phyloP scores from a whole-genome alignment of 2,888 invertebrate species.

The Heliconius ismenius region DNA sequence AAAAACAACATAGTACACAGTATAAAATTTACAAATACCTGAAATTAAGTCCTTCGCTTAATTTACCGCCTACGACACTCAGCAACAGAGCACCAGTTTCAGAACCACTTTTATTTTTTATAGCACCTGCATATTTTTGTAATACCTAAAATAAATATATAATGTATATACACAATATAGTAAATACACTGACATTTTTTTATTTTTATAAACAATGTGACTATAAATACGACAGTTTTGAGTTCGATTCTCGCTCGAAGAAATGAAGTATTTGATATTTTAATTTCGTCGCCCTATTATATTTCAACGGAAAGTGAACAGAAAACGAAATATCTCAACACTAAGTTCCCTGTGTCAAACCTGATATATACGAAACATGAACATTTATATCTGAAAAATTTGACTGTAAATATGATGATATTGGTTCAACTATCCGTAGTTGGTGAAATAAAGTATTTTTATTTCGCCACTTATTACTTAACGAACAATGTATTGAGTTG shows the following conservation, averaged over 20 bases:
- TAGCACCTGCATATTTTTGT: slow-evolving; percentile 65
- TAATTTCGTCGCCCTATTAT: background rate
- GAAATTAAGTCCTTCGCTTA: slow-evolving; percentile 99
- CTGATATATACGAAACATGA: background rate
- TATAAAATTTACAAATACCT: slow-evolving; percentile 56
- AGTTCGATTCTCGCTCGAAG: background rate
- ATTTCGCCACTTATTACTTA: too few species aligned
- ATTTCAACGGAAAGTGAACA: background rate
- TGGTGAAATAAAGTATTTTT: too few species aligned
- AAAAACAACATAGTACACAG: background rate
- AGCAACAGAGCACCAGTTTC: slow-evolving; percentile 90
- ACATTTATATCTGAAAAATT: background rate
- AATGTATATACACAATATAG: background rate
- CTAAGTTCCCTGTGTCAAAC: background rate
- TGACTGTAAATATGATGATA: background rate
- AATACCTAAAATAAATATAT: slow-evolving; percentile 58
- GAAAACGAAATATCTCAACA: background rate
- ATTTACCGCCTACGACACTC: slow-evolving; percentile 98
- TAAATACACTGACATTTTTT: too few species aligned
- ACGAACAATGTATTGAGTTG: too few species aligned
- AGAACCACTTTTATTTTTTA: slow-evolving; percentile 58
- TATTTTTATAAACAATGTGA: background rate
- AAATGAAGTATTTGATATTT: background rate
- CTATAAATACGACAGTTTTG: background rate
- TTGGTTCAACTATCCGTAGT: too few species aligned